phyloP scores from a whole-genome alignment of 2,888 invertebrate genomes.

The Euproctis similis region DNA sequence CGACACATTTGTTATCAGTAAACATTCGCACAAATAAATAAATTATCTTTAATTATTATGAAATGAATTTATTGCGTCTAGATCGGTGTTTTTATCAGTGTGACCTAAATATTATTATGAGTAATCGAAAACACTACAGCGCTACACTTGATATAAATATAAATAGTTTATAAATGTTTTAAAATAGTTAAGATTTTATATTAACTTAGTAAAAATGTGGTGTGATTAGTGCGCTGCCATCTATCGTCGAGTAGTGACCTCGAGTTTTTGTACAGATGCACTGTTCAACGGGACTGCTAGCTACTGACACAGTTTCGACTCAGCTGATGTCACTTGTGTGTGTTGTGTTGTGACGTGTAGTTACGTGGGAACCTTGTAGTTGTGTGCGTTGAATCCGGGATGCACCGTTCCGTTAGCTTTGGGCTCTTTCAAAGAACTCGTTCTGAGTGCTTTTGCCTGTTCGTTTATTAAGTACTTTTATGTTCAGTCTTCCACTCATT shows the following conservation, averaged over 20 bases:
- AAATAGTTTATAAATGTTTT: too few species aligned
- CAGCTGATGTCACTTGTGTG: slow-evolving; percentile 53
- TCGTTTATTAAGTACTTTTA: slow-evolving; percentile 26
- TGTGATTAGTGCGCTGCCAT: slow-evolving; percentile 39
- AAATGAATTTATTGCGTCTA: slow-evolving; percentile 12
- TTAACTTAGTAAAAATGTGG: too few species aligned
- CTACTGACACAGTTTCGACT: slow-evolving; percentile 64
- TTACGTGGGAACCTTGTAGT: slow-evolving; percentile 27
- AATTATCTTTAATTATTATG: slow-evolving; percentile 1
- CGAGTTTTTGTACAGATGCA: slow-evolving; percentile 30
- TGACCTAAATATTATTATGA: slow-evolving; percentile 30
- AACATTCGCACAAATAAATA: slow-evolving; percentile 1
- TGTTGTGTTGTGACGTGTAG: too few species aligned
- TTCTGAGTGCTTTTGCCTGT: slow-evolving; percentile 30
- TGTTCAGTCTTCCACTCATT: slow-evolving; percentile 27
- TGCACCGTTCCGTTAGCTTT: slow-evolving; percentile 45
- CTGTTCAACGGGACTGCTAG: slow-evolving; percentile 55
- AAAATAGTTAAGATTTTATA: too few species aligned
- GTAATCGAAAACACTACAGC: slow-evolving; percentile 22
- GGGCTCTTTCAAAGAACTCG: slow-evolving; percentile 32
- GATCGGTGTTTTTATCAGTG: slow-evolving; percentile 23
- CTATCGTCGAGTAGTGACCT: slow-evolving; percentile 49
- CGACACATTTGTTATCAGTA: neutral
- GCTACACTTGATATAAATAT: too few species aligned
- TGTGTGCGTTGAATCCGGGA: slow-evolving; percentile 53